Base-by-base conservation (phyloP, 2,113 vertebrate species). In the Puma concolor region DNA sequence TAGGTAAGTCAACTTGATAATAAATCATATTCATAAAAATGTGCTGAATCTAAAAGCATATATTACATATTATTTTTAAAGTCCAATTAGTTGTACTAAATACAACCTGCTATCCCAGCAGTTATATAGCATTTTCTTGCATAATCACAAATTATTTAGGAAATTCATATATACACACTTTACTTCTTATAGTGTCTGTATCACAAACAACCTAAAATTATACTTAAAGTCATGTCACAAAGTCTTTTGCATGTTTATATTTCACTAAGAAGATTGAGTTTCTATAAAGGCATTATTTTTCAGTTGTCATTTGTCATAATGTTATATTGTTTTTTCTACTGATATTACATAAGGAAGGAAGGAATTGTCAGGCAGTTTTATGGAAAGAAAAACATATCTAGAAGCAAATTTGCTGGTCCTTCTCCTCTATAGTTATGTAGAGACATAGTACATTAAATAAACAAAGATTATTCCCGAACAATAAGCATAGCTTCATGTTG, bases 401-500 rank as follows among this genome's bases (percentile, higher is more conserved):
- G 33, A 76, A 76, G 23, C 50, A 90, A 79, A 92, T 89, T n/a
- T 79, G 5, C 21, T 83, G 82, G 19, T 63, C 15, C 4, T 95
- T 86, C 12, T 72, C 63, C 16, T 90, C 38, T 63, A 64, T 31
- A 64, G 25, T 84, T 82, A 44, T 3, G 4, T 17, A 77, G 12
- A 57, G 63, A 95, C 38, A 77, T 3, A 82, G 3, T 79, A 72
- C n/a, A 36, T 11, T n/a, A 83, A 83, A 77, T 91, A 92, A 12
- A 1, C 17, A 89, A 44, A 19, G 38, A 74, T 74, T 74, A 79
- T 86, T 97, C 97, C 44, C 60, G 96, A 82, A 87, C 72, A 93
- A 67, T 87, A 54, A 60, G 17, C 76, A 67, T 33, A 95, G 4
- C 4, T 93, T 93, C n/a, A n/a, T 84, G 23, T 12, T 72, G 33